Evolutionary conservation across 1,140 invertebrate genomes (phyloP).

Genomic region (Macrobrachium rosenbergii): DNA sequence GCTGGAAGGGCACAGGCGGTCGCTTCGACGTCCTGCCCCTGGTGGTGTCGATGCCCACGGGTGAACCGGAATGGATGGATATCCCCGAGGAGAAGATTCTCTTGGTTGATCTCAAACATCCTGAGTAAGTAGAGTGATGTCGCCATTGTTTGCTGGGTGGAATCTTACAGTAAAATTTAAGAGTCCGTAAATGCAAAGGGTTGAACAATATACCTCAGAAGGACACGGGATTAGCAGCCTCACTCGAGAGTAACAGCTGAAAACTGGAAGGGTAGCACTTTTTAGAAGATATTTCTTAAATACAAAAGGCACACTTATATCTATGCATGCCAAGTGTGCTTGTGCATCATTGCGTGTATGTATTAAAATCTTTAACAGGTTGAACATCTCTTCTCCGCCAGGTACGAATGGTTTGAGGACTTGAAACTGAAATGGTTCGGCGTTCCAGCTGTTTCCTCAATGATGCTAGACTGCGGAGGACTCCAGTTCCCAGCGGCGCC

Average conservation of each 20-base stretch:
- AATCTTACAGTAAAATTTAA: no score
- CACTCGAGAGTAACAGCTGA: no score
- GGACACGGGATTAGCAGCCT: no score
- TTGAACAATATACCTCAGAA: no score
- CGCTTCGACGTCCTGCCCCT: slow-evolving; percentile 90
- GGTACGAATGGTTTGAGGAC: slow-evolving; percentile 89
- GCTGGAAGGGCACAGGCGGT: slow-evolving; percentile 85
- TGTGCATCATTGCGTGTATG: no score
- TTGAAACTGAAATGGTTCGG: slow-evolving; percentile 90
- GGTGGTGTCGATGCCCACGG: slow-evolving; percentile 91
- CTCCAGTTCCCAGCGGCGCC: slow-evolving; percentile 92
- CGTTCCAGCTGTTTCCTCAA: slow-evolving; percentile 86
- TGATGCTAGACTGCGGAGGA: slow-evolving; percentile 95
- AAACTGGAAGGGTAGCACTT: no score
- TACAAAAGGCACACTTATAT: neutral
- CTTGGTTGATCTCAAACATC: slow-evolving; percentile 87
- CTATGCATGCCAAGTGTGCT: neutral
- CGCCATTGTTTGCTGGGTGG: no score
- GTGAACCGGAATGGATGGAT: slow-evolving; percentile 91
- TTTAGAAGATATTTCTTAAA: neutral
- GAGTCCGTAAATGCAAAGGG: no score
- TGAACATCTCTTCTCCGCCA: slow-evolving; percentile 69
- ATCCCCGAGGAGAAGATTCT: slow-evolving; percentile 88
- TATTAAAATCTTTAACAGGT: neutral
- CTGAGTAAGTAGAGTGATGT: slow-evolving; percentile 79